Evolutionary conservation across 2,113 vertebrate genomes (phyloP).

Genomic region (Hyla sarda): DNA sequence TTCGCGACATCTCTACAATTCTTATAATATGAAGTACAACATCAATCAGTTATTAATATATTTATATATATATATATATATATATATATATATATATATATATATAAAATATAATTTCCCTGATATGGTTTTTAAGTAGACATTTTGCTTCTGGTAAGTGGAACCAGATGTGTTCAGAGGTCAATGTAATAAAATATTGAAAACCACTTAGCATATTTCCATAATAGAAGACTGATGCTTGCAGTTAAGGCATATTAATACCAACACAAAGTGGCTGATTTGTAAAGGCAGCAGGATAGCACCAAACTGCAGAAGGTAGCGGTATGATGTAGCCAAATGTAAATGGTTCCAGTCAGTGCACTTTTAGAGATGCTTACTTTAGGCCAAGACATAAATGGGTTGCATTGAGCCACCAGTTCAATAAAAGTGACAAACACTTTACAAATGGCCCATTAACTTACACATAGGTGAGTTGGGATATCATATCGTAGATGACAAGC

Average conservation of each 20-base stretch:
- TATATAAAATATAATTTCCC: constrained; percentile 21
- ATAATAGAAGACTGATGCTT: constrained; percentile 11
- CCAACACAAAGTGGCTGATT: constrained; percentile 33
- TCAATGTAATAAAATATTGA: constrained; percentile 45
- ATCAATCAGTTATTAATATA: neutral
- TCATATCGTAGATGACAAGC: neutral
- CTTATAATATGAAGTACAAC: neutral
- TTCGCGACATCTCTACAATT: too few species aligned
- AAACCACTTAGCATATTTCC: constrained; percentile 40
- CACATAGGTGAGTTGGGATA: neutral
- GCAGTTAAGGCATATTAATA: constrained; percentile 18
- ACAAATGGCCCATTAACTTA: neutral
- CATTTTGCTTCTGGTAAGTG: constrained; percentile 37
- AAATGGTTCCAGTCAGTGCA: neutral
- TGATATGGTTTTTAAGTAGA: constrained; percentile 16
- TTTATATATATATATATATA: too few species aligned
- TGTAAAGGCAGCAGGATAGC: neutral
- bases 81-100: too few species aligned
- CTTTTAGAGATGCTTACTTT: too few species aligned
- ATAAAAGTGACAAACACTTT: too few species aligned
- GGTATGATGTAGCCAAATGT: neutral
- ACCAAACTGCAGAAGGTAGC: neutral
- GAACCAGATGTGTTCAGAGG: constrained; percentile 32
- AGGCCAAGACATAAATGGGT: neutral
- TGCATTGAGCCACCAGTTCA: neutral